Conservation (phyloP, 2,888 invertebrate species). For the Vannuccia rotundouncinata region DNA sequence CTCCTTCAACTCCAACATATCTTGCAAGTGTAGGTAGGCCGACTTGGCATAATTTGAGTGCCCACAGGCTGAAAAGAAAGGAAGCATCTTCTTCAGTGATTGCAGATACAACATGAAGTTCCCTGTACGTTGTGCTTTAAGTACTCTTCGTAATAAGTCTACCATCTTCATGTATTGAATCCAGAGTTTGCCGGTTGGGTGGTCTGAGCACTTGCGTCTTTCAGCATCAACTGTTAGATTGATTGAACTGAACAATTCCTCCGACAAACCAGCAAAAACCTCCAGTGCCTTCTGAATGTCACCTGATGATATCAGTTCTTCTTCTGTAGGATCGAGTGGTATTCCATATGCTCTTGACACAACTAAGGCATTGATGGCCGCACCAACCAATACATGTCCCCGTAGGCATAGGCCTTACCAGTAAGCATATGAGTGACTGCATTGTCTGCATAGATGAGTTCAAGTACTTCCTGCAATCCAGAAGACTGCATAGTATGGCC, state of each 20-base stretch:
- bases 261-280: neutral
- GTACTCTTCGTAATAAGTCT: conserved; percentile 41
- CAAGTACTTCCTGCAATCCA: conserved; percentile 44
- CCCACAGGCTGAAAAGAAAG: conserved; percentile 1
- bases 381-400: conserved; percentile 43
- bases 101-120: neutral
- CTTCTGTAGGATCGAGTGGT: neutral
- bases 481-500: conserved; percentile 43
- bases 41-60: conserved; percentile 8
- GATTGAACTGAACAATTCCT: neutral
- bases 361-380: conserved; percentile 38
- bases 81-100: neutral
- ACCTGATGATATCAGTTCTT: neutral
- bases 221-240: neutral
- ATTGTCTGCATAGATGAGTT: conserved; percentile 43
- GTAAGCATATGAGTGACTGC: conserved; percentile 44
- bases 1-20: neutral
- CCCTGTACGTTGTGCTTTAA: conserved; percentile 41
- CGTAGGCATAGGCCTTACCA: conserved; percentile 44
- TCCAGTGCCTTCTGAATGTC: neutral
- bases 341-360: neutral
- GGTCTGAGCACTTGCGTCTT: neutral
- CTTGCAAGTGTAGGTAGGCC: neutral
- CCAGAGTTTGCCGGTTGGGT: conserved; percentile 41
- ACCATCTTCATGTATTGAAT: conserved; percentile 44